Percentiles rank a stretch among this genome's conserved stretches.
Conservation (phyloP, 1,140 invertebrate genomes). For the Drosophila equinoxialis region DNA sequence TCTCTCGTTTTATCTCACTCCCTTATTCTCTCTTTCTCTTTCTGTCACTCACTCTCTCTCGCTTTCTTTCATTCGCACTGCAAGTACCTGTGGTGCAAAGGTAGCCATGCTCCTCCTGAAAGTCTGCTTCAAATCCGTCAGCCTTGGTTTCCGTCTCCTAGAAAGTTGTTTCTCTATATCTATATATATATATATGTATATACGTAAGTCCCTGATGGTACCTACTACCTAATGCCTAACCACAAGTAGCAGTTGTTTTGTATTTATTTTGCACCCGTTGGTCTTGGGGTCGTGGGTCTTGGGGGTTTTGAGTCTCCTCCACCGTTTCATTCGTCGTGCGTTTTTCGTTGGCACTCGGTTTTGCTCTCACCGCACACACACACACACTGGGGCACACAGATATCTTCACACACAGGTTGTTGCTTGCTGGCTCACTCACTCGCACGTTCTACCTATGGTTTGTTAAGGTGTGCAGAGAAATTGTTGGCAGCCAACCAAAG, state of each 20-base stretch:
- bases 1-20: slow-evolving; percentile 37
- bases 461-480: slow-evolving; percentile 76
- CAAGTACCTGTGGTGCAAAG: slow-evolving; percentile 47
- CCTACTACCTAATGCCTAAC: slow-evolving; percentile 41
- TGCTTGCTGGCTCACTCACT: slow-evolving; percentile 67
- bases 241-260: slow-evolving; percentile 73
- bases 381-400: slow-evolving; percentile 7
- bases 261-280: slow-evolving; percentile 42
- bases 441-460: slow-evolving; percentile 60
- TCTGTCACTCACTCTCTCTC: slow-evolving; percentile 15
- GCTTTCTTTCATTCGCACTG: slow-evolving; percentile 30
- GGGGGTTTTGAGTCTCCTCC: slow-evolving; percentile 35
- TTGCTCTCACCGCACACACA: slow-evolving; percentile 61
- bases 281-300: neutral
- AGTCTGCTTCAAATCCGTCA: slow-evolving; percentile 41
- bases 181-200: neutral
- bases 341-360: slow-evolving; percentile 73
- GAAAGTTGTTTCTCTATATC: slow-evolving; percentile 6
- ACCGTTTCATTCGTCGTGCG: slow-evolving; percentile 73
- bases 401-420: slow-evolving; percentile 68
- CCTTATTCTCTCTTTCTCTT: slow-evolving; percentile 30
- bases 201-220: neutral
- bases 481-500: slow-evolving; percentile 83
- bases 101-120: slow-evolving; percentile 2
- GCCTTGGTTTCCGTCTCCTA: slow-evolving; percentile 18